Percentiles rank a stretch among this genome's conserved stretches.
Evolutionary conservation across 2,113 vertebrate genomes (phyloP).

Genomic region (Prinia subflava): DNA sequence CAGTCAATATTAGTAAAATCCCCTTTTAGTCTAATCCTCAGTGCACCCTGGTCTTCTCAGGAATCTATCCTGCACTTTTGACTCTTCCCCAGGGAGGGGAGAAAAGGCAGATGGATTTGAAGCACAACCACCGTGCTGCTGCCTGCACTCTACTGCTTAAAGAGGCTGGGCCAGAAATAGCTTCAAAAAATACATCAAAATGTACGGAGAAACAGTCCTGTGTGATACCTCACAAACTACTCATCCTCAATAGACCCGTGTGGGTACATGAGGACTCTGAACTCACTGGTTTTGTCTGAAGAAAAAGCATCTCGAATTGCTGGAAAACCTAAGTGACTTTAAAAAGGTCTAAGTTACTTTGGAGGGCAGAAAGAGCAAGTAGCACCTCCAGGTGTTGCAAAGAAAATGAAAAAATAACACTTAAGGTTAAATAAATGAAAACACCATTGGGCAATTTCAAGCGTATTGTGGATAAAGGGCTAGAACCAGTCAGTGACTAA

Average conservation of each 20-base stretch:
- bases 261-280: not conserved
- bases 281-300: not conserved
- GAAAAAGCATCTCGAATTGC: not conserved
- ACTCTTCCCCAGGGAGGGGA: not conserved
- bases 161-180: not conserved
- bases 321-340: not conserved
- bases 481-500: not conserved
- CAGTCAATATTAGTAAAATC: not conserved
- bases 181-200: not conserved
- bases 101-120: not conserved
- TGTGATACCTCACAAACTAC: not conserved
- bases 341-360: not conserved
- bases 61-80: not conserved
- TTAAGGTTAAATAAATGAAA: not conserved
- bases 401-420: not conserved
- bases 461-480: not conserved
- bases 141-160: not conserved
- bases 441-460: not conserved
- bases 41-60: not conserved
- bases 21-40: not conserved
- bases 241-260: not conserved
- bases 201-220: not conserved
- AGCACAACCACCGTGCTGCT: accelerated
- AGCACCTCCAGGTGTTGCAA: not conserved
- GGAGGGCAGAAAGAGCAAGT: not conserved